These are phyloP conservation scores for Corythornis madagascariensis DNA, from an alignment of 2,113 vertebrate genomes.

Conservation along the genomic window DNA sequence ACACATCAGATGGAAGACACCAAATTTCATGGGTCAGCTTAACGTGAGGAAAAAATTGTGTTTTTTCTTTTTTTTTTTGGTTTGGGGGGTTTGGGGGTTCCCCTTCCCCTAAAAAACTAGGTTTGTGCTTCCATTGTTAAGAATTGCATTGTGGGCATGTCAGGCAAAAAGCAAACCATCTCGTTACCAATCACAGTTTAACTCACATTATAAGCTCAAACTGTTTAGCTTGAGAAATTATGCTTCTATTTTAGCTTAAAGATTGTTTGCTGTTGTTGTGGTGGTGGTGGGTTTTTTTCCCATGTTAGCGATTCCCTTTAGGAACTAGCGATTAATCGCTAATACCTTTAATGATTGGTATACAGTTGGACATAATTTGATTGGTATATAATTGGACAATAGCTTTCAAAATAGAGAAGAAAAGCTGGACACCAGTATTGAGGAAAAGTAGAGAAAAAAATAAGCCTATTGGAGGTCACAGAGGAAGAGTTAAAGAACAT, in stretches of 20 bases:
- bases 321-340: too few relatives aligned
- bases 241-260: neutral
- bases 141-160: neutral
- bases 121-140: neutral
- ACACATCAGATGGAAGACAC: neutral
- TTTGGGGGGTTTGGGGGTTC: neutral
- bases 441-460: neutral
- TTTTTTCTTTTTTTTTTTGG: too few relatives aligned
- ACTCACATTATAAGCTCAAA: neutral
- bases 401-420: neutral
- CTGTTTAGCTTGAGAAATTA: neutral
- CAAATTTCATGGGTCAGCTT: neutral
- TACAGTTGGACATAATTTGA: too few relatives aligned
- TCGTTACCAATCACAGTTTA: neutral
- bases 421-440: neutral
- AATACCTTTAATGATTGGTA: too few relatives aligned
- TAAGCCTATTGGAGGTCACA: neutral
- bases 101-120: neutral
- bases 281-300: neutral
- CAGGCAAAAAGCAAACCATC: neutral
- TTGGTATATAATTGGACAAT: neutral
- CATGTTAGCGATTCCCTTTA: neutral
- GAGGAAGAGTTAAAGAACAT: neutral
- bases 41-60: neutral
- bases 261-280: neutral